Percentiles rank a stretch among this genome's conserved stretches.
phyloP scores from a whole-genome alignment of 23 tunicate species.

The Phallusia fumigata region DNA sequence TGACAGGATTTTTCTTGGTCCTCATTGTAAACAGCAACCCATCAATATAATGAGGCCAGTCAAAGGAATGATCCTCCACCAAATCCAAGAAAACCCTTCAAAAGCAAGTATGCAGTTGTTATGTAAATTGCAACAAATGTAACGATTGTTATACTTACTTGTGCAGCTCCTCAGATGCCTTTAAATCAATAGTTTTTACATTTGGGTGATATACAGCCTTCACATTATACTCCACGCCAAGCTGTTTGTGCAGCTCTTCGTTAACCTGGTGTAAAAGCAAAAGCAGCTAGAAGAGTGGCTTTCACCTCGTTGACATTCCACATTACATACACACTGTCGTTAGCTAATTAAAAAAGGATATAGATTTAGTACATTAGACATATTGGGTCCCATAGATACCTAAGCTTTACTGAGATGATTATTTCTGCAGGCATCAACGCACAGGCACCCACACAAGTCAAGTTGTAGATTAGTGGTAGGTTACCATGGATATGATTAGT shows the following conservation, averaged over 20 bases:
- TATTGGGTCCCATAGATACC: too few relatives aligned
- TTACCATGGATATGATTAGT: too few relatives aligned
- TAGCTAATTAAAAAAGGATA: too few relatives aligned
- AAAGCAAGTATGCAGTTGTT: too few relatives aligned
- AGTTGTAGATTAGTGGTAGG: too few relatives aligned
- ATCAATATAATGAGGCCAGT: conserved; percentile 72
- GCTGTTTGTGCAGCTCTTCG: conserved; percentile 41
- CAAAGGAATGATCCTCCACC: conserved; percentile 50
- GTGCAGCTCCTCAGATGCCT: conserved; percentile 7
- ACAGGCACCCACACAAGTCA: too few relatives aligned
- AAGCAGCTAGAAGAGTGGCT: not conserved
- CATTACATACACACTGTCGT: not conserved
- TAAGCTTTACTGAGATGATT: too few relatives aligned
- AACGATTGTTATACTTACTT: not conserved
- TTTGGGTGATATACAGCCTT: conserved; percentile 53
- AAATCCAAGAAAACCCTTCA: conserved; percentile 31
- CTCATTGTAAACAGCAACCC: conserved; percentile 45
- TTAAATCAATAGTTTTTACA: conserved; percentile 43
- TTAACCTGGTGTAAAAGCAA: conserved; percentile 28
- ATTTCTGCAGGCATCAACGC: too few relatives aligned
- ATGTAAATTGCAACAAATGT: too few relatives aligned
- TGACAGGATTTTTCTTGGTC: conserved; percentile 46
- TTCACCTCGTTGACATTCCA: not conserved
- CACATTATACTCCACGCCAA: conserved; percentile 48
- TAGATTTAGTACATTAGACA: too few relatives aligned